phyloP scores from a whole-genome alignment of 2,113 vertebrate species.

The Takifugu flavidus region DNA sequence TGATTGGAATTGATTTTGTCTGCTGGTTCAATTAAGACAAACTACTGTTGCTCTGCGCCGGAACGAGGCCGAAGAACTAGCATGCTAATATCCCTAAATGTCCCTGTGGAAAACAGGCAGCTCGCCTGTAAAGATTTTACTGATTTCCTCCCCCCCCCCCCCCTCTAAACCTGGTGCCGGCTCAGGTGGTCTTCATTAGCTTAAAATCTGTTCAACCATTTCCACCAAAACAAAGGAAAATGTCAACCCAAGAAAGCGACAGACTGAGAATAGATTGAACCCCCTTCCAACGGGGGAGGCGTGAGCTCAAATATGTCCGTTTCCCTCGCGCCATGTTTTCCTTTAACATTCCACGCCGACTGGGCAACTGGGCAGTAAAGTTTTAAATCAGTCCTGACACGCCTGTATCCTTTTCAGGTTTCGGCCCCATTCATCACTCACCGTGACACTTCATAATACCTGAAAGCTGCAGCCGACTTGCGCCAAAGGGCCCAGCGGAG shows the following conservation, averaged over 20 bases:
- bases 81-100: conserved; percentile 36
- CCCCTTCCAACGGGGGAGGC: conserved; percentile 27
- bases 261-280: conserved; percentile 57
- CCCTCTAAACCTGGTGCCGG: conserved; percentile 59
- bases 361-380: conserved; percentile 53
- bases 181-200: conserved; percentile 77
- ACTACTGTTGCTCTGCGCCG: conserved; percentile 22
- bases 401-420: conserved; percentile 59
- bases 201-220: conserved; percentile 45
- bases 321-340: conserved; percentile 32
- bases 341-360: conserved; percentile 54
- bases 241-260: conserved; percentile 40
- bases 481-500: conserved; percentile 21
- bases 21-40: conserved; percentile 15
- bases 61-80: conserved; percentile 9
- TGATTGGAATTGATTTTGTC: conserved; percentile 13
- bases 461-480: conserved; percentile 34
- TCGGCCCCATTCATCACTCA: conserved; percentile 57
- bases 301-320: conserved; percentile 4
- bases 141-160: conserved; percentile 57
- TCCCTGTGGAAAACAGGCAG: conserved; percentile 52
- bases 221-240: conserved; percentile 51
- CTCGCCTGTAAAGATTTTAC: conserved; percentile 69
- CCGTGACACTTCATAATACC: conserved; percentile 47
- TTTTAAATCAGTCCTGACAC: conserved; percentile 64